Conservation (phyloP, 2,113 vertebrate species). For the Limanda limanda region DNA sequence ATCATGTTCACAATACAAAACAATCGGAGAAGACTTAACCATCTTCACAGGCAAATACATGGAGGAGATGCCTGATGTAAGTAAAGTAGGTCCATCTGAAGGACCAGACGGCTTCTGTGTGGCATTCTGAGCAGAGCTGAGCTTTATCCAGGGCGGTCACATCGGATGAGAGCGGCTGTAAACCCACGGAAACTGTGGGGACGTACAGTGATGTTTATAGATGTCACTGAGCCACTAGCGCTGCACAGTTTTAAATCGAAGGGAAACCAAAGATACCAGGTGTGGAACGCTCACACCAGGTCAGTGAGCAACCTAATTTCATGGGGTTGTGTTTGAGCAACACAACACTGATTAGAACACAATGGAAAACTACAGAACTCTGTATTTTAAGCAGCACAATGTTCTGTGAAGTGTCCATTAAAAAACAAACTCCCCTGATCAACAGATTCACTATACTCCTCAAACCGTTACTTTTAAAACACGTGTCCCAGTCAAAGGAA, state of each 20-base stretch:
- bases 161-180: background rate
- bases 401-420: no score
- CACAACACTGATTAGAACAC: no score
- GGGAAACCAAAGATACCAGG: background rate
- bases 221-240: background rate
- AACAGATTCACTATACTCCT: no score
- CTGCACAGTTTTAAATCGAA: background rate
- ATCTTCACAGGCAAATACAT: background rate
- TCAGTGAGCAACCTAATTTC: background rate
- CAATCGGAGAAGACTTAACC: conserved; percentile 2
- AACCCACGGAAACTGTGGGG: background rate
- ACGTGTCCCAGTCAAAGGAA: no score
- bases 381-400: no score
- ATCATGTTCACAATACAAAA: conserved; percentile 21
- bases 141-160: background rate
- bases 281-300: background rate
- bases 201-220: no score
- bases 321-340: no score
- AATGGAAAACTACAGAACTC: no score
- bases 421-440: no score
- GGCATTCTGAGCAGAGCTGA: background rate
- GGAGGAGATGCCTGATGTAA: background rate
- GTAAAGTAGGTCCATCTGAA: background rate
- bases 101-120: background rate
- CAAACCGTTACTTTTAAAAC: no score